A percentile compares a stretch with the other conserved stretches of the same genome.
Evolutionary conservation across 2,113 vertebrate genomes (phyloP).

Genomic region (Notiomystis cincta): DNA sequence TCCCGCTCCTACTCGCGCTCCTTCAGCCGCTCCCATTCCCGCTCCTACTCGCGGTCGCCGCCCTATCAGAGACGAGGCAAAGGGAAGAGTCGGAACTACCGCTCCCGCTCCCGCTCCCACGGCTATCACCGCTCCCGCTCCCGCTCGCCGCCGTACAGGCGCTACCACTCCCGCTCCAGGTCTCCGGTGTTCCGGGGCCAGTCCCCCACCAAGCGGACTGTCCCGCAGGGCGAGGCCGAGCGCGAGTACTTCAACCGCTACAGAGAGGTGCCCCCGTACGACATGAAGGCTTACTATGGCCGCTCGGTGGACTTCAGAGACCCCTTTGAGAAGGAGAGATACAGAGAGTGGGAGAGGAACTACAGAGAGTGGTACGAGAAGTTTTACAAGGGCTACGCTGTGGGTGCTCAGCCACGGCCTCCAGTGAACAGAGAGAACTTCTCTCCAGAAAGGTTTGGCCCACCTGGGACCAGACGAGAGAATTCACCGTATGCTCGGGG

Average conservation of each 20-base stretch:
- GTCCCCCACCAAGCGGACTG: conserved; percentile 84
- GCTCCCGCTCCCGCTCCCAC: conserved; percentile 83
- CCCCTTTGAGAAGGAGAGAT: conserved; percentile 85
- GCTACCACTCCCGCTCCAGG: conserved; percentile 83
- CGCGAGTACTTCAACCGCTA: conserved; percentile 80
- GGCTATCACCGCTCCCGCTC: conserved; percentile 88
- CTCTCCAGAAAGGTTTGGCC: conserved; percentile 77
- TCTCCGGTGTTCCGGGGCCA: conserved; percentile 81
- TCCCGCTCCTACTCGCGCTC: conserved; percentile 86
- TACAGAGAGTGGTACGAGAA: conserved; percentile 95
- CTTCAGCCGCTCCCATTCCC: conserved; percentile 87
- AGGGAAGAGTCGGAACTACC: conserved; percentile 81
- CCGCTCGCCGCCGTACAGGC: conserved; percentile 82
- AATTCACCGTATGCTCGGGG: conserved; percentile 84
- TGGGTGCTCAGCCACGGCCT: conserved; percentile 75
- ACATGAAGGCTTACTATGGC: conserved; percentile 82
- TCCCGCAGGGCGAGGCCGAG: conserved; percentile 76
- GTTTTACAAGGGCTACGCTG: conserved; percentile 84
- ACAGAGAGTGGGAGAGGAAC: conserved; percentile 88
- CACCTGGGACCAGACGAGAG: conserved; percentile 72
- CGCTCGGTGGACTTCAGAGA: conserved; percentile 80
- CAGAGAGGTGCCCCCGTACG: conserved; percentile 82
- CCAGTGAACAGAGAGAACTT: conserved; percentile 75
- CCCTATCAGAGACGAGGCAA: conserved; percentile 77
- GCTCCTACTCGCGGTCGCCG: conserved; percentile 85